Evolutionary conservation across 2,797 vertebrate genomes (phyloP), one percentile per base, ranked within the genome.

Genomic region (Poecilia velifera): DNA sequence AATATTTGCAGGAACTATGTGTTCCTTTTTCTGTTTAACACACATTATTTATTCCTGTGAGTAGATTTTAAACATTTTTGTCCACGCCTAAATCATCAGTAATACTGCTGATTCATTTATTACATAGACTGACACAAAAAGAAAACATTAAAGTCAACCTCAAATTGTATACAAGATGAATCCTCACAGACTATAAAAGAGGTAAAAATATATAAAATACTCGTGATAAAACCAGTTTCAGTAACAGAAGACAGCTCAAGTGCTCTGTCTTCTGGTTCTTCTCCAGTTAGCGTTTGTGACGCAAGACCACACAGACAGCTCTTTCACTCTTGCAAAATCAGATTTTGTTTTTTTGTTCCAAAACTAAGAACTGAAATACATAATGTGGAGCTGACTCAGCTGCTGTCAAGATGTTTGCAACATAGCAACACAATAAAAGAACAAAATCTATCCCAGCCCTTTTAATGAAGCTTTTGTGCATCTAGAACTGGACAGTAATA

Each of bases 221-320:
- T 36, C 36, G 22, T 13, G 36, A 41, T 39, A 68, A 68, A 68
- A 68, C 39, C 20, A 25, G 20, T 68, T 12, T 66, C 62, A 66
- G 62, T 25, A 68, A 41, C 20, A 68, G 31, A 64, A 70, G 66
- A n/a, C 66, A 70, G 22, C 22, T 70, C 66, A 70, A 70, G 41
- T 16, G 12, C 41, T 71, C 41, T 46, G n/a, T 46, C 25, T 71
- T 8, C 68, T 71, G 25, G 41, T 71, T 71, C 25, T 71, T 43
- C 6, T 71, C 41, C 68, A 71, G 41, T 71, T 71, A 86, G 83
- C 84, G 70, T 62, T 53, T 53, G 59, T 5, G 68, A 46, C 39
- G 81, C 12, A 5, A 73, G 88, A 89, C 89, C 87, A 91, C 88
- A 86, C 89, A 89, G 49, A 39, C 1, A 78, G 76, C 0, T 71